Evolutionary conservation across 2,888 invertebrate genomes (phyloP).

Genomic region (Monochamus alternatus): DNA sequence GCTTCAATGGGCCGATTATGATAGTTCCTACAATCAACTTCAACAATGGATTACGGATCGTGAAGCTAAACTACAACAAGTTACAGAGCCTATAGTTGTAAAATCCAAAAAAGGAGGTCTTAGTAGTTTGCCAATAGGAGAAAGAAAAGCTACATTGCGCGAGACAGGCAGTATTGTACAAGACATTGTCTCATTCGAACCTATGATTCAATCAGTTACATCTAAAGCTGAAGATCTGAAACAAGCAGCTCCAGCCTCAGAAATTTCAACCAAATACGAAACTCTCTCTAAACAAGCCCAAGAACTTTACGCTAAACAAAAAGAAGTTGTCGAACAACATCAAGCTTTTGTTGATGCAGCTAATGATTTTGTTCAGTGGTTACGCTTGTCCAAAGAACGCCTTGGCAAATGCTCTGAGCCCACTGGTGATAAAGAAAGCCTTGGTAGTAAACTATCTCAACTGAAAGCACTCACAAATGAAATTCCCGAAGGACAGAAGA

Average conservation of each 20-base stretch:
- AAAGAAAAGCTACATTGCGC: slow-evolving; percentile 89
- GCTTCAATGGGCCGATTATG: slow-evolving; percentile 97
- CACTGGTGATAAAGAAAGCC: slow-evolving; percentile 91
- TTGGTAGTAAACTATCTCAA: slow-evolving; percentile 90
- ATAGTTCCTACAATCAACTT: slow-evolving; percentile 92
- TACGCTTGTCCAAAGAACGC: slow-evolving; percentile 91
- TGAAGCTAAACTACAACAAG: slow-evolving; percentile 93
- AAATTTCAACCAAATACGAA: slow-evolving; percentile 93
- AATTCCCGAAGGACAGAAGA: slow-evolving; percentile 86
- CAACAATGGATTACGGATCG: slow-evolving; percentile 96
- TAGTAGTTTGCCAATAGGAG: slow-evolving; percentile 86
- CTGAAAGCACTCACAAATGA: slow-evolving; percentile 89
- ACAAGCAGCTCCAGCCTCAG: slow-evolving; percentile 92
- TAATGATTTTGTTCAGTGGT: slow-evolving; percentile 94
- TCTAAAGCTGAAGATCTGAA: slow-evolving; percentile 94
- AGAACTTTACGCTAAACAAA: slow-evolving; percentile 90
- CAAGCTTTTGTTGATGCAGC: slow-evolving; percentile 94
- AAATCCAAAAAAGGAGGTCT: slow-evolving; percentile 87
- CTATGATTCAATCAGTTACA: slow-evolving; percentile 96
- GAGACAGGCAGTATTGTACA: slow-evolving; percentile 96
- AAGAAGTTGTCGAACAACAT: slow-evolving; percentile 91
- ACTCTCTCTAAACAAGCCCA: slow-evolving; percentile 91
- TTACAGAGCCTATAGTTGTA: slow-evolving; percentile 87
- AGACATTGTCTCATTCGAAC: slow-evolving; percentile 97
- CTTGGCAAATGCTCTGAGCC: slow-evolving; percentile 94